Conservation (phyloP, 2,797 vertebrate species). For the Danio jaintianensis region DNA sequence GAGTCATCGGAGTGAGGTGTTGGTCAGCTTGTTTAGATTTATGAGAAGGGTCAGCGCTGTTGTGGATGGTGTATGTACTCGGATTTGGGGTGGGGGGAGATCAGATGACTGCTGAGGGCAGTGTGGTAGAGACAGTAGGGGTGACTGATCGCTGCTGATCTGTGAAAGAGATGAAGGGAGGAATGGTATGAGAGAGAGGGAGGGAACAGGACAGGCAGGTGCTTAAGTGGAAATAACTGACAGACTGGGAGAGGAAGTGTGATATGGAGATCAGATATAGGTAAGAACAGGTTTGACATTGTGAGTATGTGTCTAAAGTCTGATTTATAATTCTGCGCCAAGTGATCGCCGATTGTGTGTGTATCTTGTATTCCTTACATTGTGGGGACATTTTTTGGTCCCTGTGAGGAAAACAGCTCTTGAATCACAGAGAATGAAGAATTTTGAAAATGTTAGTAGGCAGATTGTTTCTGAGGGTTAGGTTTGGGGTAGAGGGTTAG, state of each 20-base stretch:
- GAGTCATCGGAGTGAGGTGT: constrained; percentile 55
- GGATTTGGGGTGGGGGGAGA: constrained; percentile 43
- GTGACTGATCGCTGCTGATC: constrained; percentile 52
- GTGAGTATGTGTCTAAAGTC: neutral
- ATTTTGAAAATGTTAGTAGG: too few relatives aligned
- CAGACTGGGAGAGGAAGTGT: neutral
- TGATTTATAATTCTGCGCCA: too few relatives aligned
- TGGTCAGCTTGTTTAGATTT: constrained; percentile 71
- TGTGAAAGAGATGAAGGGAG: constrained; percentile 36
- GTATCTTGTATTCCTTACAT: too few relatives aligned
- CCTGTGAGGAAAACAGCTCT: too few relatives aligned
- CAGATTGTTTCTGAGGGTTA: too few relatives aligned
- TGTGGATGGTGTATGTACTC: constrained; percentile 64
- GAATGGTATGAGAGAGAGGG: neutral
- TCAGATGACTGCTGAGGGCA: constrained; percentile 50
- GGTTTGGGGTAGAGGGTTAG: too few relatives aligned
- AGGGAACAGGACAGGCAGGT: neutral
- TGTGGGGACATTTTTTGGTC: too few relatives aligned
- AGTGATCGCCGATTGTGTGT: too few relatives aligned
- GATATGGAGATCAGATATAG: constrained; percentile 6
- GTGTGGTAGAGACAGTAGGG: constrained; percentile 35
- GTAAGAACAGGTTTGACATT: constrained; percentile 1
- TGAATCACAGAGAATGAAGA: too few relatives aligned
- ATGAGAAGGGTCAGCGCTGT: constrained; percentile 72
- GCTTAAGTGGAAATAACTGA: constrained; percentile 63